Evolutionary conservation across 2,888 invertebrate genomes (phyloP), one percentile per base, ranked within the genome.

Genomic region (Drosophila paranaensis): DNA sequence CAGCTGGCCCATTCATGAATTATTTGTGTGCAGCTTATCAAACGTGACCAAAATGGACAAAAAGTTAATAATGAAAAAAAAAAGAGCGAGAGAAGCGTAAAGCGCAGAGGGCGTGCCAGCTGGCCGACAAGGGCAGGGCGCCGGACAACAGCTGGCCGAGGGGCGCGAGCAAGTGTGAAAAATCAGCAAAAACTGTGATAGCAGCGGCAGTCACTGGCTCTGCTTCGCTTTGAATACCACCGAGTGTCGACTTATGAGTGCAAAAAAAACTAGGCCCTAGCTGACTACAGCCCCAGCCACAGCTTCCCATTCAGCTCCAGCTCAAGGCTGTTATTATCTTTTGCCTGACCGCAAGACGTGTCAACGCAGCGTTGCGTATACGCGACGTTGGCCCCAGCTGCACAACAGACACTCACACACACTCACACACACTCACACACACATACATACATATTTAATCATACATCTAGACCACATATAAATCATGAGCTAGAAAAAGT

Each of bases 11-110:
- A 77, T 85, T 77, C 81, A 89, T 85, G 89, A 88, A 86, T 87
- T 89, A 86, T 86, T 89, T 84, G 82, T 69, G 73, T 71, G 57
- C 54, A 80, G 82, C 89, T 86, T 86, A 86, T 86, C 89, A 86
- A 86, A 86, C 86, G 86, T 86, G 86, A 86, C 86, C 85, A 73
- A 86, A 86, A 78, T 86, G 66, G 67, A 30, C 65, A 78, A 74
- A 80, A 77, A 83, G 75, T 73, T 81, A 81, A 81, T 81, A 84
- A 85, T 64, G 73, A 61, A 45, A 69, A 53, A n/a, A 51, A 56
- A 65, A 56, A 63, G 57, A 39, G 67, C 54, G 61, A 51, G 45
- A 56, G 58, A 43, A 66, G 53, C 51, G 39, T 11, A 25, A 60
- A 65, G 63, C 51, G 72, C 69, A 60, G 64, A 63, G 62, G 74